Evolutionary conservation across 2,797 vertebrate genomes (phyloP), one percentile per base, ranked within the genome.

Genomic region (Rhynchotus rufescens): DNA sequence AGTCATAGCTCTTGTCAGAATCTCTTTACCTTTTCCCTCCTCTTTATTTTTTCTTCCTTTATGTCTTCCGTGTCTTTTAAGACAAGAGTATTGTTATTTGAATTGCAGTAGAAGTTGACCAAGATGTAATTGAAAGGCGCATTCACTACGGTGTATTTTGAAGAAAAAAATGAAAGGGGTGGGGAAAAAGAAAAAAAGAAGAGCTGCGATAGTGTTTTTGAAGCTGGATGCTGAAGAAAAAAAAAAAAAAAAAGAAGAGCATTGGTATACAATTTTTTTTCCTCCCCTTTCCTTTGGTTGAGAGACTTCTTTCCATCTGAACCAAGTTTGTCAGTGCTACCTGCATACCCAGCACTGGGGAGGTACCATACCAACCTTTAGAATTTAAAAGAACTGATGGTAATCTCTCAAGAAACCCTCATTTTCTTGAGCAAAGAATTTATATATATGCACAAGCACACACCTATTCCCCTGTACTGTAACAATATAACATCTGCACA

Each of bases 1-100:
- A 85, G 92, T 93, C 90, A 87, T 92, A 72, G 61, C 47, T 92
- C 72, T 62, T 91, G 86, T 91, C 91, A 95, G 71, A 81, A 90
- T 89, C 57, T 88, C 64, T 89, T 94, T 84, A 83, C 80, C 56
- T 91, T 68, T 86, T 88, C 26, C 23, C 5, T 80, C 80, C 28
- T 65, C 15, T 65, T 57, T 73, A 8, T 71, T 84, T 62, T 51
- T 61, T 45, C 57, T 80, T 17, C 3, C 61, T 81, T 15, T 23
- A 77, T 8, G 2, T 11, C 21, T 88, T 89, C 42, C 4, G 28
- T 34, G 22, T 47, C 9, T 88, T 20, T 82, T 65, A 67, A 84
- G 94, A 71, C n/a, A 86, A 44, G 8, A 12, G 2, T 52, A 36
- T 47, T 67, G 25, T 89, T 92, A 79, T 17, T 44, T 36, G 32